Base-by-base conservation (phyloP, 2,888 invertebrate genomes). In the Synanthedon myopaeformis region DNA sequence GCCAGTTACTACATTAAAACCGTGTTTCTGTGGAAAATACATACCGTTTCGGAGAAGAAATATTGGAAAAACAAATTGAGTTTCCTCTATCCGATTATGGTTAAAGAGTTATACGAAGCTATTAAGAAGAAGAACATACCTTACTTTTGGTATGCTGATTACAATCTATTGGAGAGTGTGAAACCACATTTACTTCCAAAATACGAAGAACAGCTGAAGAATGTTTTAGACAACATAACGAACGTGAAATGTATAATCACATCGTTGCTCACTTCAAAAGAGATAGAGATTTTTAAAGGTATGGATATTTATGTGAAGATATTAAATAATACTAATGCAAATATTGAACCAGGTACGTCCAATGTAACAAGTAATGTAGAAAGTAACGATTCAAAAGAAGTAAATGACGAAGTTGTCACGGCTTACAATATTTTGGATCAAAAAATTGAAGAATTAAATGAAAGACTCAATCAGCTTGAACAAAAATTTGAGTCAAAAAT, bases 1-100 rank as follows among this genome's bases (percentile, higher is more conserved):
- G 85, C 89, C 0, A 90, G 90, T 58, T 90, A 90, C 62, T 90
- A 87, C 61, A 89, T 91, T 49, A 90, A 91, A 65, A 90, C 89
- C 0, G 61, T 90, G 2, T 87, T 87, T 58, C 70, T 90, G 8
- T 85, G 88, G 76, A 80, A 83, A 66, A 67, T 79, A 2, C 62
- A 74, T 4, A 65, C 68, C 2, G 65, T 62, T n/a, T 65, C 72
- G 8, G 68, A 76, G 54, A 75, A 76, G 51, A 69, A 66, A 12
- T 83, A 70, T 59, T 85, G 84, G 85, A 67, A 75, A 57, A 74
- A 66, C 50, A 80, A 72, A 55, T 48, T 77, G 3, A 78, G 78
- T 54, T 55, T 70, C 1, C 67, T 76, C 0, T 82, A 80, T 60
- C 64, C 61, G 1, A 64, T 64, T 3, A 85, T 85, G 85, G 71